Evolutionary conservation across 1,140 invertebrate genomes (phyloP).

Genomic region (Pomacea maculata): DNA sequence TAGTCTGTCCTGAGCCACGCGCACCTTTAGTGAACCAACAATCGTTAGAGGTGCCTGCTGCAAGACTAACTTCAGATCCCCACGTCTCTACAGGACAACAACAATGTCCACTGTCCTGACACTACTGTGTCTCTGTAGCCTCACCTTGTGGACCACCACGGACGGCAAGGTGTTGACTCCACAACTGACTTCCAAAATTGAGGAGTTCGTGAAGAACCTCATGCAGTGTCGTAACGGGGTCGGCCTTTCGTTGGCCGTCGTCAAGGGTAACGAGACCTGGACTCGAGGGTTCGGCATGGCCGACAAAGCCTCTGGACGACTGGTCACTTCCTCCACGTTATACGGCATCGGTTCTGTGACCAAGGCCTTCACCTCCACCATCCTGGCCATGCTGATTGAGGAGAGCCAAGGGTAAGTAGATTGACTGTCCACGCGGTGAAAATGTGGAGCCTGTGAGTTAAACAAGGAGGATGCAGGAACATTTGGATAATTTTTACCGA

Average conservation of each 20-base stretch:
- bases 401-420: slow-evolving; percentile 18
- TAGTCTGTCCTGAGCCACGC: too few relatives aligned
- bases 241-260: slow-evolving; percentile 31
- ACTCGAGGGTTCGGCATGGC: slow-evolving; percentile 31
- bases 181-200: slow-evolving; percentile 7
- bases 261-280: slow-evolving; percentile 33
- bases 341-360: slow-evolving; percentile 34
- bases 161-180: slow-evolving; percentile 9
- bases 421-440: too few relatives aligned
- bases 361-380: slow-evolving; percentile 33
- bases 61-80: too few relatives aligned
- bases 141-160: too few relatives aligned
- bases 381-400: slow-evolving; percentile 30
- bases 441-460: too few relatives aligned
- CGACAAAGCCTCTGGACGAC: slow-evolving; percentile 11
- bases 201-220: background rate
- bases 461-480: too few relatives aligned
- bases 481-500: too few relatives aligned
- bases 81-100: too few relatives aligned
- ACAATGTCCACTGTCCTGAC: too few relatives aligned
- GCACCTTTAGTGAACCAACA: too few relatives aligned
- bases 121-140: too few relatives aligned
- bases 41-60: too few relatives aligned
- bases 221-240: slow-evolving; percentile 20
- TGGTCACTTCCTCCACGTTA: slow-evolving; percentile 22